Base-by-base conservation (phyloP, 1,140 invertebrate genomes). In the Paraescarpia echinospica region DNA sequence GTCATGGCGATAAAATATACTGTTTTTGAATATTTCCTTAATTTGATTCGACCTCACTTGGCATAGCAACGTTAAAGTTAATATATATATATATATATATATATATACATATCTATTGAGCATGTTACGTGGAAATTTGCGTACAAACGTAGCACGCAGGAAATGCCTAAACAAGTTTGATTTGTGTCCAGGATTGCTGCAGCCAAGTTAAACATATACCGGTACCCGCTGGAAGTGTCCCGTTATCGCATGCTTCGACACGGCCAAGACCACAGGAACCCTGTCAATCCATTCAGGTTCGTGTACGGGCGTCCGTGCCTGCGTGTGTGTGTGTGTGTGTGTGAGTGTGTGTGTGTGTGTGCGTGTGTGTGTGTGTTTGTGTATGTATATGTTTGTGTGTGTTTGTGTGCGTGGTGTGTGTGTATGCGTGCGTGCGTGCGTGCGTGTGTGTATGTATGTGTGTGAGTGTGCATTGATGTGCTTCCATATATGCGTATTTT, bases 251-350 rank as follows among this genome's bases (percentile, higher is more conserved):
- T 34, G 34, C 35, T 90, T 34, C 89, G 14, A 9, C 89, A 90
- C 89, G 89, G n/a, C 8, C 14, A 33, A n/a, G 89, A 90, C 89
- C 33, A 90, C 8, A 35, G 89, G n/a, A 90, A 90, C n/a, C 89
- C 89, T 33, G 27, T 31, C 22, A 77, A 77, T 27, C 59, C 59
- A 27, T 77, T 77, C 59, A 77, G 59, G 59, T 77, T 14, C 18
- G 59, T 27, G 18, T 77, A 18, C 22, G 41, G 4, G 41, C 12
- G 41, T 41, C n/a, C n/a, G n/a, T n/a, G n/a, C n/a, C n/a, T n/a
- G n/a, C 8, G 48, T 51, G 48, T 9, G 48, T 51, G 48, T 8
- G 18, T 51, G 48, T 8, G 48, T 51, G 48, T n/a, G n/a, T n/a
- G n/a, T n/a, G n/a, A n/a, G n/a, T n/a, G n/a, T n/a, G n/a, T n/a